Conservation (phyloP, 2,797 vertebrate species). For the Falco peregrinus region DNA sequence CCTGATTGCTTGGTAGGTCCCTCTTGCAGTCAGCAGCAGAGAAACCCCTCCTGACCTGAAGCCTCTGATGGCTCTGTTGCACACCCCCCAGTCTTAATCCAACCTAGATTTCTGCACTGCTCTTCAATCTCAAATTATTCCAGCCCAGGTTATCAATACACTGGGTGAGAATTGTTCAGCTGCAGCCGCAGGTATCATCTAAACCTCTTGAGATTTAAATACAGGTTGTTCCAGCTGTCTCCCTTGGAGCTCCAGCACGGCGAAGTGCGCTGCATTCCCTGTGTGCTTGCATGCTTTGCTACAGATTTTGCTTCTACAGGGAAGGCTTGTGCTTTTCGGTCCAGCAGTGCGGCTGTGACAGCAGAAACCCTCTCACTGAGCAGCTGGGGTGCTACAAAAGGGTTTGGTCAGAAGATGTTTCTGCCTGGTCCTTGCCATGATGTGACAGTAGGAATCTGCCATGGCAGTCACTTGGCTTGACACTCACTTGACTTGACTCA, state of each 20-base stretch:
- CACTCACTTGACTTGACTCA: not conserved
- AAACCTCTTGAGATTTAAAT: not conserved
- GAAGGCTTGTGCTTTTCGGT: not conserved
- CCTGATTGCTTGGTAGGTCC: not conserved
- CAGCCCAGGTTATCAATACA: accelerated
- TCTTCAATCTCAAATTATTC: not conserved
- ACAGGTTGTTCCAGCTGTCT: not conserved
- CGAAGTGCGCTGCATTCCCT: not conserved
- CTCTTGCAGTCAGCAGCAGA: not conserved
- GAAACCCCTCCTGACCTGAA: not conserved
- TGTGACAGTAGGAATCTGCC: not conserved
- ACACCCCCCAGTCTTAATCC: not conserved
- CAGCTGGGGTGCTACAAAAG: not conserved
- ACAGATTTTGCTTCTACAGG: not conserved
- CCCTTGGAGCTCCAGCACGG: not conserved
- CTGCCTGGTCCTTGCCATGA: not conserved
- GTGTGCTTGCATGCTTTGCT: accelerated
- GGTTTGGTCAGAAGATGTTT: not conserved
- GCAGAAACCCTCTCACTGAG: not conserved
- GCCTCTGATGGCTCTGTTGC: not conserved
- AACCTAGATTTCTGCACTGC: accelerated
- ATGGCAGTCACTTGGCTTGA: accelerated
- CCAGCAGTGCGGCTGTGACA: no score
- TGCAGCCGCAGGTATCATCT: not conserved
- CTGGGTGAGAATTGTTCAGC: not conserved